Conservation (phyloP, 2,888 invertebrate species). For the Tipula lateralis region DNA sequence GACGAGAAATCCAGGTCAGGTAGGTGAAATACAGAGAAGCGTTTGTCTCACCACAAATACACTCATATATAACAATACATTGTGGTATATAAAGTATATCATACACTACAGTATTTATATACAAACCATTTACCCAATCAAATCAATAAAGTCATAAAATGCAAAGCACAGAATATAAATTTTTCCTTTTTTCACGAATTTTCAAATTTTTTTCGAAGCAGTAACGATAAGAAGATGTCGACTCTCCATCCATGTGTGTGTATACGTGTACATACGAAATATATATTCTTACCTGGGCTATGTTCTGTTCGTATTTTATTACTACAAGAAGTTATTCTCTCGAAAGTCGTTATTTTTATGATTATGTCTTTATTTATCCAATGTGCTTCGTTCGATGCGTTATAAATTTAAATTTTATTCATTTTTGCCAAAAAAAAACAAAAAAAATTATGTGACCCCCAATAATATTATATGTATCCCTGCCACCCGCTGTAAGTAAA, state of each 20-base stretch:
- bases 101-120: not conserved
- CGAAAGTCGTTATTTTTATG: not conserved
- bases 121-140: not conserved
- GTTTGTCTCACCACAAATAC: too few species aligned
- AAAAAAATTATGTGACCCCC: not conserved
- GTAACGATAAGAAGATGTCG: not conserved
- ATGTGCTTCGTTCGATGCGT: not conserved
- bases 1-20: too few species aligned
- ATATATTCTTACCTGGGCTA: not conserved
- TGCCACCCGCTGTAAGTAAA: not conserved
- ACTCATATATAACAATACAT: too few species aligned
- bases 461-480: not conserved
- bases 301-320: not conserved
- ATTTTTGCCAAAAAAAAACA: not conserved
- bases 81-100: too few species aligned
- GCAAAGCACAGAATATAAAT: not conserved
- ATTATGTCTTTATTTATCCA: not conserved
- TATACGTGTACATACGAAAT: not conserved
- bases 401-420: conserved; percentile 11
- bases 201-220: not conserved
- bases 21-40: too few species aligned
- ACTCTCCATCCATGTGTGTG: not conserved
- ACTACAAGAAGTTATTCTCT: not conserved
- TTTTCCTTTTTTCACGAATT: not conserved
- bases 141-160: conserved; percentile 11